Conservation (phyloP, 2,113 vertebrate genomes). For the Oryzias celebensis region DNA sequence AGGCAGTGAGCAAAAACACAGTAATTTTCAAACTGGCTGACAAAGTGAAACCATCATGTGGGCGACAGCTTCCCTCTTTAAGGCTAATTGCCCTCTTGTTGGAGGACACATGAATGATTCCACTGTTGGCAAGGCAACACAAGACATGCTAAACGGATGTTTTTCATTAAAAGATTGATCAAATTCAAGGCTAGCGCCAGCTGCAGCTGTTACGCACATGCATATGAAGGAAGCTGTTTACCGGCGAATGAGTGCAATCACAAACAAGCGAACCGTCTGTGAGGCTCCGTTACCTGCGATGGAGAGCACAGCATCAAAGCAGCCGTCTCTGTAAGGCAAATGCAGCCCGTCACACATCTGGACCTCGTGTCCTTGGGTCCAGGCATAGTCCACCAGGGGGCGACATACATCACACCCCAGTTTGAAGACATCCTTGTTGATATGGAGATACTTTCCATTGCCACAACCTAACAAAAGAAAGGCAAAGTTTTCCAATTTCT, state of each 20-base stretch:
- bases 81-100: constrained; percentile 28
- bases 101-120: constrained; percentile 36
- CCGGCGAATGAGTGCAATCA: neutral
- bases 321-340: constrained; percentile 73
- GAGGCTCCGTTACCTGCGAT: constrained; percentile 56
- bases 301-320: constrained; percentile 75
- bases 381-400: constrained; percentile 78
- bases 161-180: constrained; percentile 27
- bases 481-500: neutral
- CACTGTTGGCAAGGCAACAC: constrained; percentile 45
- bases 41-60: constrained; percentile 19
- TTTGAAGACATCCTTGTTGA: constrained; percentile 78
- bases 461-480: constrained; percentile 71
- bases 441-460: constrained; percentile 83
- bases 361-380: constrained; percentile 72
- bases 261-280: neutral
- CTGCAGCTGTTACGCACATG: constrained; percentile 6
- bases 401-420: constrained; percentile 77
- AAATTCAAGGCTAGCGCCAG: constrained; percentile 15
- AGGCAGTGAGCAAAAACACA: constrained; percentile 5
- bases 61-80: constrained; percentile 8
- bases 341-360: constrained; percentile 71
- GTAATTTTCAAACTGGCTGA: neutral
- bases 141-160: constrained; percentile 29
- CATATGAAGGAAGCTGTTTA: neutral